Conservation (phyloP, 2,888 invertebrate species). For the Megaustenia siamemsis region DNA sequence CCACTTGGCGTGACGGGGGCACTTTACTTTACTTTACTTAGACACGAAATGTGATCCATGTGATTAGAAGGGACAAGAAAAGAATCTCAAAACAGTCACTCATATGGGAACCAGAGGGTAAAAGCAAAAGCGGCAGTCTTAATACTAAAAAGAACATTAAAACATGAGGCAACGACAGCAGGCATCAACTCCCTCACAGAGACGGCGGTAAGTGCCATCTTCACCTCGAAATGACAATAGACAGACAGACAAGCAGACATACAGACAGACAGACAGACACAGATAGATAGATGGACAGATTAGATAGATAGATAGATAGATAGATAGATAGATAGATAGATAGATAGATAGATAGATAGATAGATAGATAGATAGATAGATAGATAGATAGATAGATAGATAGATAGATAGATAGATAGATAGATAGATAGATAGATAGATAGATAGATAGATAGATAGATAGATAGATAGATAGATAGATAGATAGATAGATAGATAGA, state of each 20-base stretch:
- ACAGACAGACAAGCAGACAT: neutral
- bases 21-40: no score
- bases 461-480: neutral
- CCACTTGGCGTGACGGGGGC: no score
- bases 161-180: no score
- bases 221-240: no score
- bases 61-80: no score
- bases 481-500: neutral
- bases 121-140: no score
- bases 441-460: neutral
- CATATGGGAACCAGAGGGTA: no score
- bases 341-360: neutral
- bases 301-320: neutral
- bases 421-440: conserved; percentile 11
- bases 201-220: no score
- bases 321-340: neutral
- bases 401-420: conserved; percentile 4
- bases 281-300: neutral
- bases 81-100: no score
- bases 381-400: neutral
- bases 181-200: no score
- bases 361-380: neutral
- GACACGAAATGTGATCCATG: no score
- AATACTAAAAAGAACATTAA: no score
- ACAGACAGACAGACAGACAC: neutral